phyloP scores from a whole-genome alignment of 1,140 invertebrate genomes.

The Tribolium madens region DNA sequence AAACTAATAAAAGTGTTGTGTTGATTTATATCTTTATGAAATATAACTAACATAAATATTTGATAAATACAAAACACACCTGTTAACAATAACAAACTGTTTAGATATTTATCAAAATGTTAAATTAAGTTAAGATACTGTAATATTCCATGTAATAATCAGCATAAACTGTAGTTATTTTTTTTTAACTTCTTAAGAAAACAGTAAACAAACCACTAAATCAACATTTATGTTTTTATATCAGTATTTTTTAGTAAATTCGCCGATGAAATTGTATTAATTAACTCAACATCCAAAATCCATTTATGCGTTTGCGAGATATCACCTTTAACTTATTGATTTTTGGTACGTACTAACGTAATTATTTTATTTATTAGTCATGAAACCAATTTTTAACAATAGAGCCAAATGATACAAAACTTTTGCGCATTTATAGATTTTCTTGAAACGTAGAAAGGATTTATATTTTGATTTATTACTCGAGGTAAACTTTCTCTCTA shows the following conservation, averaged over 20 bases:
- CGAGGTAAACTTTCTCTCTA: background rate
- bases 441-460: background rate
- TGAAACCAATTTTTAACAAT: background rate
- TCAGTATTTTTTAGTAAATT: background rate
- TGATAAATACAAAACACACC: background rate
- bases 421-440: background rate
- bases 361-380: conserved; percentile 6
- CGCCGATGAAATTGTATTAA: background rate
- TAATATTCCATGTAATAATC: background rate
- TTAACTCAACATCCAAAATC: background rate
- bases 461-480: conserved; percentile 28
- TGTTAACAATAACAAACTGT: background rate
- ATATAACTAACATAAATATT: too few species aligned
- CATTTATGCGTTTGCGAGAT: background rate
- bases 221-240: background rate
- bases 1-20: background rate
- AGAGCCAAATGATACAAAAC: background rate
- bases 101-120: background rate
- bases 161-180: background rate
- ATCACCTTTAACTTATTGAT: conserved; percentile 31
- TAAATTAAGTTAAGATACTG: background rate
- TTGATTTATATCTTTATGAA: background rate
- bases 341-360: conserved; percentile 15
- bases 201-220: background rate
- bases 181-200: background rate